These are phyloP conservation scores for Indicator maculatus DNA, from an alignment of 2,113 vertebrate genomes.

Conservation along the genomic window DNA sequence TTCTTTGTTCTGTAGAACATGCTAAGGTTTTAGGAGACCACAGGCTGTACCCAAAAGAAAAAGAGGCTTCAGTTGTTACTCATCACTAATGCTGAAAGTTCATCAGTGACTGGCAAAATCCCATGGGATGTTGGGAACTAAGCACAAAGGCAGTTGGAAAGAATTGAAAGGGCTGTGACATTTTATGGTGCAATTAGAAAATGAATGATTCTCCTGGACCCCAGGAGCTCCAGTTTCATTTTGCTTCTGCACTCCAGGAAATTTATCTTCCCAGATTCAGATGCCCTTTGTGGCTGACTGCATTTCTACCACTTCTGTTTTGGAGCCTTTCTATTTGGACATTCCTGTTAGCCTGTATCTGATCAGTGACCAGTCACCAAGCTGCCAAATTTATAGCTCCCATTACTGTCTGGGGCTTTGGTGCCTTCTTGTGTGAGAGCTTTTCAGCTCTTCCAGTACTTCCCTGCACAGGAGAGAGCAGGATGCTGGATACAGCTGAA, in stretches of 20 bases:
- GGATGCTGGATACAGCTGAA: not conserved
- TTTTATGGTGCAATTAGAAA: not conserved
- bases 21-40: not conserved
- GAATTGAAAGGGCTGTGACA: not conserved
- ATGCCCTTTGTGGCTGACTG: not conserved
- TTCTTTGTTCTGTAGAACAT: not conserved
- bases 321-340: not conserved
- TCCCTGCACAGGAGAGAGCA: not conserved
- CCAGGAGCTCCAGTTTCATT: not conserved
- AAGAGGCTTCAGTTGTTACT: not conserved
- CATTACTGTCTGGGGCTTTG: not conserved
- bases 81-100: not conserved
- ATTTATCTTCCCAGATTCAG: conserved; percentile 5
- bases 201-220: not conserved
- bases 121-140: not conserved
- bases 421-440: not conserved
- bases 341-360: not conserved
- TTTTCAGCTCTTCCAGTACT: not conserved
- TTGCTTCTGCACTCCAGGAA: not conserved
- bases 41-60: not conserved
- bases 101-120: not conserved
- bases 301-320: not conserved
- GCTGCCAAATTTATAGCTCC: not conserved
- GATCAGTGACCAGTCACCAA: not conserved
- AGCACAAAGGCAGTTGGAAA: not conserved